Evolutionary conservation across 2,113 vertebrate species (phyloP).

Genomic region (Trachemys scripta): DNA sequence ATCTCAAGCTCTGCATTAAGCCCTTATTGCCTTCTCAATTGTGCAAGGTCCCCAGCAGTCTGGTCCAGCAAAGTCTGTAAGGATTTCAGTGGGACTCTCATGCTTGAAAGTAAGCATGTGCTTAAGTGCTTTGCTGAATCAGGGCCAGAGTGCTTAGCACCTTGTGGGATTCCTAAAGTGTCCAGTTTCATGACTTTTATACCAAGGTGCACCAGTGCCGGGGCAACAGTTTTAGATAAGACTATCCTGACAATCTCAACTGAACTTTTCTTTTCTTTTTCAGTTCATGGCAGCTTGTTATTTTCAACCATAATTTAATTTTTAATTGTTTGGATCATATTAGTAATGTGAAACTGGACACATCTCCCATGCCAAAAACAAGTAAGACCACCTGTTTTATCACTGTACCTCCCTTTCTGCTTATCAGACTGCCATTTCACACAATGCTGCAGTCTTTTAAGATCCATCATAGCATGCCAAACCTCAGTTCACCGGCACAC

Average conservation of each 20-base stretch:
- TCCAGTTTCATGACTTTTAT: neutral
- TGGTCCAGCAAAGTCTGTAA: neutral
- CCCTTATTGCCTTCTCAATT: neutral
- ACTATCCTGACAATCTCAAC: neutral
- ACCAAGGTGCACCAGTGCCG: neutral
- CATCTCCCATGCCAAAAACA: neutral
- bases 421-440: neutral
- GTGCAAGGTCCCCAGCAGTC: neutral
- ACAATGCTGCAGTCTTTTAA: neutral
- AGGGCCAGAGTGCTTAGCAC: conserved; percentile 34
- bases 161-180: conserved; percentile 58
- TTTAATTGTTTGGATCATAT: neutral
- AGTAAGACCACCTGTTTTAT: neutral
- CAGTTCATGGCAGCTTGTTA: neutral
- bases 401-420: neutral
- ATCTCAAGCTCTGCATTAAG: neutral
- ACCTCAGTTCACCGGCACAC: neutral
- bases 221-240: neutral
- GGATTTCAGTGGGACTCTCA: fast-evolving
- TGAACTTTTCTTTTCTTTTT: neutral
- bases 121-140: neutral
- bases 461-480: neutral
- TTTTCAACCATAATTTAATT: neutral
- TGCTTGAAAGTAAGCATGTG: neutral
- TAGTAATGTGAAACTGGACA: neutral